These are phyloP conservation scores for Thecocarcelia acutangulata DNA, from an alignment of 2,888 invertebrate genomes.

Conservation along the genomic window DNA sequence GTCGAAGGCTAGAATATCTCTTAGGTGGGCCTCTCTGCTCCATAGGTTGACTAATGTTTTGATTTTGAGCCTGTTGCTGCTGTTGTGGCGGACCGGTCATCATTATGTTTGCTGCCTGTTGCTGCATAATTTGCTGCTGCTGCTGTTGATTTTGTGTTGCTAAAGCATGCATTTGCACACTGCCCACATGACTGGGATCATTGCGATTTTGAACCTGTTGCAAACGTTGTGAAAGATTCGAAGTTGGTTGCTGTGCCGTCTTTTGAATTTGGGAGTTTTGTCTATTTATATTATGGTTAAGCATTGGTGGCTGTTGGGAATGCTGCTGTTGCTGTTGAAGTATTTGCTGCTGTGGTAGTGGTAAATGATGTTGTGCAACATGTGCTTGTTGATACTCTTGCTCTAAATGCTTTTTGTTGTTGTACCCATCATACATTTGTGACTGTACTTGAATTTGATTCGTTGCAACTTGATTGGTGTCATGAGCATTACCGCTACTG, in stretches of 20 bases:
- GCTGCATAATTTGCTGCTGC: slow-evolving; percentile 72
- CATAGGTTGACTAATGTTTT: slow-evolving; percentile 75
- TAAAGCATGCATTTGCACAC: slow-evolving; percentile 81
- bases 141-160: slow-evolving; percentile 77
- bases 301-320: slow-evolving; percentile 50
- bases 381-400: slow-evolving; percentile 66
- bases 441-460: slow-evolving; percentile 56
- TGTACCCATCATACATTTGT: slow-evolving; percentile 52
- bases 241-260: slow-evolving; percentile 60
- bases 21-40: slow-evolving; percentile 83
- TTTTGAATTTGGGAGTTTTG: slow-evolving; percentile 59
- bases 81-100: slow-evolving; percentile 69
- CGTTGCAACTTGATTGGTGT: slow-evolving; percentile 19
- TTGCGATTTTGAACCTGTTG: slow-evolving; percentile 80
- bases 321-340: slow-evolving; percentile 52
- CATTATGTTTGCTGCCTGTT: slow-evolving; percentile 71
- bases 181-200: slow-evolving; percentile 81
- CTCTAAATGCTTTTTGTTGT: slow-evolving; percentile 65
- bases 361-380: slow-evolving; percentile 39
- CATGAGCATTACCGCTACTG: slow-evolving; percentile 13
- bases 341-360: slow-evolving; percentile 29
- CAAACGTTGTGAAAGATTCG: slow-evolving; percentile 78
- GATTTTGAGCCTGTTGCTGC: slow-evolving; percentile 71
- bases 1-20: slow-evolving; percentile 86
- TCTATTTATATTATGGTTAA: slow-evolving; percentile 45